Base-by-base conservation (phyloP, 2,113 vertebrate genomes). In the Nycticryphes semicollaris region DNA sequence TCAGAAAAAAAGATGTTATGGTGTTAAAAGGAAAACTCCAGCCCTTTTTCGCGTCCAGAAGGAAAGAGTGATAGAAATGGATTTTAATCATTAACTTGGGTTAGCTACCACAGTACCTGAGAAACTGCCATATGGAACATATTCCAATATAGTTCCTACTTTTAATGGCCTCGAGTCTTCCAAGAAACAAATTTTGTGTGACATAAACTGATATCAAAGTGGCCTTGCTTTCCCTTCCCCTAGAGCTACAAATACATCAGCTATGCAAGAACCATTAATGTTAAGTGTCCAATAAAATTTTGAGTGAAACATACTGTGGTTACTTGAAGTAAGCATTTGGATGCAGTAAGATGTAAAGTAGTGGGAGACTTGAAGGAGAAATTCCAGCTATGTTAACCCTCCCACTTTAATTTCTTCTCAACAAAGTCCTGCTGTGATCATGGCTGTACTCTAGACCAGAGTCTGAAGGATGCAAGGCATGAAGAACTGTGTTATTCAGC, bases 11-110 rank as follows among this genome's bases (percentile, higher is more conserved):
- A 83, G 50, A 73, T 51, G 17, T 10, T 13, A 50, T 2, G 14
- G 8, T 57, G 54, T 48, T 72, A 28, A 79, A 82, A 75, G 14
- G 50, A 94, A 84, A 87, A 22, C 18, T 53, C 31, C 33, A 48
- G 24, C 8, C 18, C 11, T 72, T 91, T 87, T 84, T 89, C 82
- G 43, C 41, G 84, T 69, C 41, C 62, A 86, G 60, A 93, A 95
- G 25, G 22, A 74, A 79, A 68, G 82, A 19, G 33, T 68, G 68
- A 92, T 69, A 88, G 14, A 88, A 94, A 79, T 48, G 14, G 45
- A 74, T 82, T 93, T 96, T 96, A 97, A 96, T 95, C 43, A 96
- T 97, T 97, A 96, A 97, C 93, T 93, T 70, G 19, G 78, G 35
- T 90, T 94, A 97, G 89, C 51, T 86, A 48, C 84, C 89, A 87